Percentiles rank a stretch among this genome's conserved stretches.
These are phyloP conservation scores for Petrocephalus microphthalmus DNA, from an alignment of 2,113 vertebrate species.

Conservation along the genomic window DNA sequence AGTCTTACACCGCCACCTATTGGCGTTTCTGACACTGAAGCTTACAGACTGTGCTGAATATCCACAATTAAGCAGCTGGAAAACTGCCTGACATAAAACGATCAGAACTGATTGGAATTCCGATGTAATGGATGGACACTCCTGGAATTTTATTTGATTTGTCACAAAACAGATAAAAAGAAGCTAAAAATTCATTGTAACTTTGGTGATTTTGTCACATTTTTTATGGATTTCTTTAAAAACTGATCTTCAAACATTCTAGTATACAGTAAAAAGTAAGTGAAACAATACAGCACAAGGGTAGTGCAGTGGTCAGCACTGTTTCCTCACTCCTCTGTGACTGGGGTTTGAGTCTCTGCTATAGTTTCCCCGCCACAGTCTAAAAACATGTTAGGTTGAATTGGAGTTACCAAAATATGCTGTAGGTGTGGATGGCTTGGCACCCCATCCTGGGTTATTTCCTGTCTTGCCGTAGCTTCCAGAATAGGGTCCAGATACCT, in stretches of 20 bases:
- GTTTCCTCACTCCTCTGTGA: background rate
- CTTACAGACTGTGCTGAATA: background rate
- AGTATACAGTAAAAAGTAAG: background rate
- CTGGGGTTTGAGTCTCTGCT: background rate
- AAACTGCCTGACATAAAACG: background rate
- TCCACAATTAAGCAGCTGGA: background rate
- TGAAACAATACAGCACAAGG: background rate
- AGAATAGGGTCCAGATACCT: background rate
- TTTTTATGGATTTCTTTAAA: background rate
- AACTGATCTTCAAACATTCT: background rate
- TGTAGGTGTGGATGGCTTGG: background rate
- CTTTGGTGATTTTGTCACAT: background rate
- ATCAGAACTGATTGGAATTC: background rate
- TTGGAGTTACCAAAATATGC: background rate
- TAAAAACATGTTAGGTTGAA: background rate
- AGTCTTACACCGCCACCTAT: slow-evolving; percentile 54
- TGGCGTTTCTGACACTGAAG: slow-evolving; percentile 31
- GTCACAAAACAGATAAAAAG: background rate
- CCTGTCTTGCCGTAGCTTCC: background rate
- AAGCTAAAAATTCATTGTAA: background rate
- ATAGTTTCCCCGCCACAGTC: background rate
- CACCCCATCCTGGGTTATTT: background rate
- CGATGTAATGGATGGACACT: background rate
- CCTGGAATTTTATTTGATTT: background rate
- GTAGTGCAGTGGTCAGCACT: background rate